Evolutionary conservation across 2,888 invertebrate species (phyloP), one percentile per base, ranked within the genome.

Genomic region (Latheticus oryzae): DNA sequence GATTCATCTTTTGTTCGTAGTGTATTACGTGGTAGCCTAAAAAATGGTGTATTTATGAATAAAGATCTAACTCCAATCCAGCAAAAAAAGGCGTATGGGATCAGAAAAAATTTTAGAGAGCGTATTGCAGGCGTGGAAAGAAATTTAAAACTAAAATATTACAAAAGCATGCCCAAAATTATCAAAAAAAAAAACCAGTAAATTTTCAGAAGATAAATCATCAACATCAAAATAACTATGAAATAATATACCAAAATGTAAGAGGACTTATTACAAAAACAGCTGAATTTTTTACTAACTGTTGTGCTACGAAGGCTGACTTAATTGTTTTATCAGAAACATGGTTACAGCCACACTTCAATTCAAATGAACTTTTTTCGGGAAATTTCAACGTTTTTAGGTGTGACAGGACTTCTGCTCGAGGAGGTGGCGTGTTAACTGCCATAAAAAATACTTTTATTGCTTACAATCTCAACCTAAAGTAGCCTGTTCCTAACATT

Each of bases 191-290:
- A 33, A 33, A 33, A 33, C 33, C 5, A 33, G 5, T 11, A 33
- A 33, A 33, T 28, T 33, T 33, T 13, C 33, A 33, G 33, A 11
- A 13, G 33, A n/a, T 9, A 26, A 26, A 26, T 8, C 3, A 7
- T 5, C 28, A 21, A 21, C 7, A 3, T 26, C 7, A 8, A 8
- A 7, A 21, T 28, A 28, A 28, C 8, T 4, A 5, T 54, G 13
- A 33, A 64, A 11, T 40, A 19, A 3, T 40, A 11, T 40, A 40
- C 8, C 40, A 40, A 9, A 40, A 40, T 21, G 40, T 40, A 9
- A 26, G 40, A 24, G 40, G 40, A 3, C 19, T 40, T 5, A 40
- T 21, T 9, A 40, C 21, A 5, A 40, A 40, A 11, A 40, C 19
- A 5, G 12, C 7, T 19, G 11, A 40, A 8, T 40, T 40, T 23